Base-by-base conservation (phyloP, 2,113 vertebrate genomes). In the Chamaea fasciata region DNA sequence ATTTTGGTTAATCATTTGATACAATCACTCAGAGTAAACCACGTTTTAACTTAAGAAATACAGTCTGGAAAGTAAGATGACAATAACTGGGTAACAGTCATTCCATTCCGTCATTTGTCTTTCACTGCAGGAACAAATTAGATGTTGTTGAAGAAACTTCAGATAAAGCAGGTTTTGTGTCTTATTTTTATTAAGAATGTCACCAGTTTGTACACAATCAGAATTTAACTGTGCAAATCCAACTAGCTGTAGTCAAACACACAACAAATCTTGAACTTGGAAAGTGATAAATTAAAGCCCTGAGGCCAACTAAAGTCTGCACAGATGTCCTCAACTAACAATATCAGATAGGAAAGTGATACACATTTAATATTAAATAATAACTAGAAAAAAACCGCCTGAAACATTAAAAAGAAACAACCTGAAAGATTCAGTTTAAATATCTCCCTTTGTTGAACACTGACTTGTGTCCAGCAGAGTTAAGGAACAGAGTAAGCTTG, bases 141-240 rank as follows among this genome's bases (percentile, higher is more conserved):
- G 60, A 74, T 65, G 78, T 49, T 86, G 90, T 44, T 73, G 81
- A 96, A 95, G 87, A 96, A 97, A 96, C 87, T 94, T 52, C 82
- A 95, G 93, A 92, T 95, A 93, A 96, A 97, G 93, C 69, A 63
- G 88, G 95, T 92, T 97, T 97, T 96, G 76, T 15, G 86, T 95
- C 87, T 94, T 95, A 35, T 52, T 98, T 91, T 97, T 92, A 95
- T 94, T 95, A 94, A 95, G 77, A 95, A 96, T 14, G 84, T 87
- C 75, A 95, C 75, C 92, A 63, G 76, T 87, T 82, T 82, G 89
- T 84, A 92, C 30, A 95, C 74, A 90, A 87, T 74, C 94, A 80
- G 92, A 70, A 79, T 74, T 90, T 16, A 77, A 94, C 85, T 62
- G 81, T 64, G 88, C 62, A 68, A 84, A 70, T 59, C 50, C 96